phyloP scores from a whole-genome alignment of 2,888 invertebrate genomes.

The Lasioglossum oenotherae region DNA sequence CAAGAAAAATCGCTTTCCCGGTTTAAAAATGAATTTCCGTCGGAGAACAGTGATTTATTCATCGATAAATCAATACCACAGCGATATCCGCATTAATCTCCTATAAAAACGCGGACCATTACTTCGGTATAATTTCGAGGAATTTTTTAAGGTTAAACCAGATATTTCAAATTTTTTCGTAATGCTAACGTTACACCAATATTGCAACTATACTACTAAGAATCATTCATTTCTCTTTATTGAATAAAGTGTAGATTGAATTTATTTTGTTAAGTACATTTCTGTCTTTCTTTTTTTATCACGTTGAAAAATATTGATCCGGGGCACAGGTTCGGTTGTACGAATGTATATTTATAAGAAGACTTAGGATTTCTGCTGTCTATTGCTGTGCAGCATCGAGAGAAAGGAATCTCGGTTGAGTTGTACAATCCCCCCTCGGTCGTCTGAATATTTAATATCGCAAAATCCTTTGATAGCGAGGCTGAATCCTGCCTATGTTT shows the following conservation, averaged over 20 bases:
- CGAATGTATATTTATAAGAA: background rate
- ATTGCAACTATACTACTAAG: background rate
- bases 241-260: no score
- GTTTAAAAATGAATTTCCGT: constrained; percentile 5
- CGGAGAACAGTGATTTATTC: background rate
- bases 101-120: background rate
- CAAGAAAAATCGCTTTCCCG: background rate
- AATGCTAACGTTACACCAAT: background rate
- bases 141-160: background rate
- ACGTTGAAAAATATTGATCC: background rate
- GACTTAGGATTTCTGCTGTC: background rate
- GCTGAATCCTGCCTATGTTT: background rate
- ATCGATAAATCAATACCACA: background rate
- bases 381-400: background rate
- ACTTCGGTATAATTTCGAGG: background rate
- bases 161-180: background rate
- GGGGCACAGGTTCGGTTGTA: background rate
- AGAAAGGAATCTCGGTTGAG: background rate
- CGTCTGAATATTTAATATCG: constrained; percentile 20
- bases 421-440: background rate
- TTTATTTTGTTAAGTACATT: no score
- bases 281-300: no score
- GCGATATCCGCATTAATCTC: background rate
- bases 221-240: background rate
- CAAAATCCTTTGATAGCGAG: constrained; percentile 25